Evolutionary conservation across 2,113 vertebrate genomes (phyloP), one percentile per base, ranked within the genome.

Genomic region (Melanerpes formicivorus): DNA sequence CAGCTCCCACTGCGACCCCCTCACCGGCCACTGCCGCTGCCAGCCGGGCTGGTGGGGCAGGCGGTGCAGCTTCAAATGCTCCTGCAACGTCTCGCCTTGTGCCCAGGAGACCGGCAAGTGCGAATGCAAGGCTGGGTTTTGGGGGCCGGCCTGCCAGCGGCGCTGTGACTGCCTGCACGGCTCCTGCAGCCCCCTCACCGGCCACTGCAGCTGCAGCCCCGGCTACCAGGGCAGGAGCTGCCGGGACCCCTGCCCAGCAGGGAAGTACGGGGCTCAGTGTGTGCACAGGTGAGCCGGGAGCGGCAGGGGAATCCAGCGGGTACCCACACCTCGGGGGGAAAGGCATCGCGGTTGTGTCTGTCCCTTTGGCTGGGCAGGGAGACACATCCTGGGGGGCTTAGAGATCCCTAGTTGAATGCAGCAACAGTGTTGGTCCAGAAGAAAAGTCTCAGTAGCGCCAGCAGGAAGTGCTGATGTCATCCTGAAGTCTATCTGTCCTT

Each of bases 11-110:
- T 99, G 99, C 16, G 97, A 99, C 91, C 98, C 97, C 3, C 62
- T 63, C 22, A 98, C 95, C 0, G 99, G 99, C 3, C 95, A 92
- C 64, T 99, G 99, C 89, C 84, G 95, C 81, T 99, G 99, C 91
- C 81, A 85, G 30, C 73, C 26, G 0, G 98, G 98, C 37, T 98
- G 97, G 98, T 99, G 98, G 98, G 99, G 99, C 25, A 90, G 85
- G 72, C 98, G 97, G 34, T 99, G 99, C 95, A 93, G 86, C 19
- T 95, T 96, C 59, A 69, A 7, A 4, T 99, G 99, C 90, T 75
- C 77, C 89, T 99, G 99, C 95, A 92, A 97, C 72, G 18, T 84
- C 69, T 99, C 98, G 0, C 97, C 97, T 1, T 99, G 99, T 15
- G 69, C 92, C 26, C 98, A 98, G 96, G 95, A 97, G 29, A 97